Base-by-base conservation (phyloP, 2,113 vertebrate genomes). In the Falcunculus frontatus region DNA sequence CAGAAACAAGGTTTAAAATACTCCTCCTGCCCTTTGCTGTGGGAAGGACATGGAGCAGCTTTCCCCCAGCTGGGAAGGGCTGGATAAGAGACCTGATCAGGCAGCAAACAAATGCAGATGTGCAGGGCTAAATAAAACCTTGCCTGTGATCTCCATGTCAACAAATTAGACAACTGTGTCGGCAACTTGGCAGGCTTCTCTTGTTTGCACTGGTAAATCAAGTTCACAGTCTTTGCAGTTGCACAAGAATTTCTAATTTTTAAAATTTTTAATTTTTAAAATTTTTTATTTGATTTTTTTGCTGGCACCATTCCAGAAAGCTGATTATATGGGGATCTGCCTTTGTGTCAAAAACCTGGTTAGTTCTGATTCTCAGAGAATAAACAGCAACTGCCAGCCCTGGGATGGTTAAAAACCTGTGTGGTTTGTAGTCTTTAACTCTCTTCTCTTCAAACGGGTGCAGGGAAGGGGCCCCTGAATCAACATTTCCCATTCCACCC, bases 131-230 rank as follows among this genome's bases (percentile, higher is more conserved):
- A 90, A 35, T 39, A 68, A 57, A 94, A 20, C 14, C 1, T 12
- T 69, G 59, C 67, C 87, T 78, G 55, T 17, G 42, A 91, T 83
- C 92, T 73, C 82, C 68, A 5, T 84, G 83, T 95, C 93, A 96
- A 96, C 90, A 96, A 90, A 96, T 95, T 37, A 91, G 68, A 50
- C 55, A 88, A 75, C 68, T 67, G 5, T 83, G 70, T 16, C 94
- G 93, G 87, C 81, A 87, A 16, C 90, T 69, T 69, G 92, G 83
- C 69, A 88, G 68, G 47, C 55, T 70, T 16, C 94, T 83, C 94
- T 64, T 97, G 88, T 97, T 97, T 98, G 96, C 87, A 55, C 27
- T 92, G 95, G 84, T 81, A 94, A 97, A 97, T 97, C 95, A 94
- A 96, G 80, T 84, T 94, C 96, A 89, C 84, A 84, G 74, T 44